These are phyloP conservation scores for Lithophane leautieri DNA, from an alignment of 2,888 invertebrate genomes.

Conservation along the genomic window DNA sequence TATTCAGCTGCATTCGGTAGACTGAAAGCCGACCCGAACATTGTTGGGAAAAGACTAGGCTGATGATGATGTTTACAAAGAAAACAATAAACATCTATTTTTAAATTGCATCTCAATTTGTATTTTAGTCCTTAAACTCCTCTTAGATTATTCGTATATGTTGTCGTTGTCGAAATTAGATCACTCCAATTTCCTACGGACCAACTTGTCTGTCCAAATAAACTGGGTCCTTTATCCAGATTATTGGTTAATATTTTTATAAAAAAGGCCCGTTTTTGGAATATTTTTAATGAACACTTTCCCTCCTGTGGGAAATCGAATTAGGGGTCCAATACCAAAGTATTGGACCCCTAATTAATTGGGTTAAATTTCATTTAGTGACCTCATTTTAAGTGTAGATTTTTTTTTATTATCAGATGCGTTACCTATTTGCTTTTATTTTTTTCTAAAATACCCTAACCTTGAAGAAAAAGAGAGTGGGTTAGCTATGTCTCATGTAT, in stretches of 20 bases:
- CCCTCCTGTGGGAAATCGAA: constrained; percentile 34
- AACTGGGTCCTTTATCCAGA: constrained; percentile 37
- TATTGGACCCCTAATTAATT: too few relatives aligned
- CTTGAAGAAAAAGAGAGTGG: not conserved
- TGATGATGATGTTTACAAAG: not conserved
- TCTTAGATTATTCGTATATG: constrained; percentile 4
- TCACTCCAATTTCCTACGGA: constrained; percentile 29
- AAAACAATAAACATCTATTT: constrained; percentile 1
- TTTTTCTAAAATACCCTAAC: not conserved
- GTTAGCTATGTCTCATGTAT: not conserved
- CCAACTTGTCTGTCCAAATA: constrained; percentile 28
- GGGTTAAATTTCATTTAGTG: constrained; percentile 11
- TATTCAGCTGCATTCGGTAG: too few relatives aligned
- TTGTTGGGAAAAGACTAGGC: too few relatives aligned
- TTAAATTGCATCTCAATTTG: constrained; percentile 5
- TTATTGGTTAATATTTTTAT: constrained; percentile 28
- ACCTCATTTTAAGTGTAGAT: constrained; percentile 4
- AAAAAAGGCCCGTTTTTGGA: not conserved
- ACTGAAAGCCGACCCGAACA: too few relatives aligned
- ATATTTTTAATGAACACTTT: constrained; percentile 39
- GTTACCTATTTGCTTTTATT: not conserved
- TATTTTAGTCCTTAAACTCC: constrained; percentile 1
- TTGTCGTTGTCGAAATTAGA: constrained; percentile 10
- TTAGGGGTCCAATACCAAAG: constrained; percentile 26
- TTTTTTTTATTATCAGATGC: not conserved